Evolutionary conservation across 2,113 vertebrate species (phyloP).

Genomic region (Phyllostomus discolor): DNA sequence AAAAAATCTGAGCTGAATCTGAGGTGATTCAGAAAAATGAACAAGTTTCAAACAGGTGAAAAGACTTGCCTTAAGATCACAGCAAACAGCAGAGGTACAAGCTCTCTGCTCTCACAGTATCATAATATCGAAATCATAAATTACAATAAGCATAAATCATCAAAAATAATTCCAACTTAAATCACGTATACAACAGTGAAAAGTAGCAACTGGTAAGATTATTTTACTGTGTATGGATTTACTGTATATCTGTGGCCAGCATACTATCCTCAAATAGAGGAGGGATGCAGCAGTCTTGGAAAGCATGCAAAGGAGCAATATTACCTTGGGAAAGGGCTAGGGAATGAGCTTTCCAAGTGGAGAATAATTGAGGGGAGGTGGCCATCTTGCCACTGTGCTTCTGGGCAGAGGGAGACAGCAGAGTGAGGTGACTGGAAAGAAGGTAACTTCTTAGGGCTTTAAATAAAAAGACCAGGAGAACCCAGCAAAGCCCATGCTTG

Average conservation of each 20-base stretch:
- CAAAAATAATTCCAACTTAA: conserved; percentile 12
- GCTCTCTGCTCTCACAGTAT: background rate
- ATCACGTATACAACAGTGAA: background rate
- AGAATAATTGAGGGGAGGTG: background rate
- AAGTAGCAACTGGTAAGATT: background rate
- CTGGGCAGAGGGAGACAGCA: background rate
- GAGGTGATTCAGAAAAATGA: conserved; percentile 3
- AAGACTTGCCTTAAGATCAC: background rate
- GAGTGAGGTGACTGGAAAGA: background rate
- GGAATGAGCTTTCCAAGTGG: background rate
- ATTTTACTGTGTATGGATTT: background rate
- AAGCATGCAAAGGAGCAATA: background rate
- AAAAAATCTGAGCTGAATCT: background rate
- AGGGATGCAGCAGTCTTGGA: background rate
- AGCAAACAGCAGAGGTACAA: background rate
- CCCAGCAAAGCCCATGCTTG: background rate
- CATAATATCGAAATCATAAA: background rate
- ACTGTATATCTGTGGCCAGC: background rate
- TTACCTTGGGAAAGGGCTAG: background rate
- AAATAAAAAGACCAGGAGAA: background rate
- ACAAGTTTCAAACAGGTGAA: background rate
- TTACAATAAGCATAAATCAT: background rate
- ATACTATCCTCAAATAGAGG: background rate
- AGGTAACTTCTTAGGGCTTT: background rate
- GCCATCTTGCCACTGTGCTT: background rate